A percentile compares a stretch with the other conserved stretches of the same genome.
Conservation (phyloP, 2,113 vertebrate genomes). For the Oenanthe oenanthe region DNA sequence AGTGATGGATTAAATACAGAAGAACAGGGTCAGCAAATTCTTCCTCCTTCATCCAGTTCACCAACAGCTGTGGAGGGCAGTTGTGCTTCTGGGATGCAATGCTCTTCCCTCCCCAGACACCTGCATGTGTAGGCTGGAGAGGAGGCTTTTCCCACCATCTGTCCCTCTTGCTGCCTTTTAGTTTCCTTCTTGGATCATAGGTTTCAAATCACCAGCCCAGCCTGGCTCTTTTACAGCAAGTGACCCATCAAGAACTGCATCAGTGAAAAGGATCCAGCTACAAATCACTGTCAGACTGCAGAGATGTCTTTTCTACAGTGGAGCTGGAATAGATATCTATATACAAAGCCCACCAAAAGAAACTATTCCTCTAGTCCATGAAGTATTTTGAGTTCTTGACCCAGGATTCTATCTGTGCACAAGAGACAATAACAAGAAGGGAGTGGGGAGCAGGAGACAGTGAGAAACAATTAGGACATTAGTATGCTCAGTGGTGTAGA, state of each 20-base stretch:
- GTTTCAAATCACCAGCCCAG: background rate
- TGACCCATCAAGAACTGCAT: background rate
- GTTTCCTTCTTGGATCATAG: background rate
- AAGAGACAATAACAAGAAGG: background rate
- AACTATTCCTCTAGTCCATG: background rate
- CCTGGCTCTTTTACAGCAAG: background rate
- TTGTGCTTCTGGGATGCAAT: background rate
- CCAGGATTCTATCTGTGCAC: background rate
- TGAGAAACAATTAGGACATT: background rate
- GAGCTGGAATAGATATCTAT: background rate
- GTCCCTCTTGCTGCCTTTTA: background rate
- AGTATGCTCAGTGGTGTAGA: background rate
- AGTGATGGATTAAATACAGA: background rate
- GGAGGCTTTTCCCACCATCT: background rate
- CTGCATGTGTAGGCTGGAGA: background rate
- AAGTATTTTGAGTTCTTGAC: conserved; percentile 15
- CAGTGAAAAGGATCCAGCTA: background rate
- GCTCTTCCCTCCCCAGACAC: background rate
- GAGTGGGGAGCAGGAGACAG: background rate
- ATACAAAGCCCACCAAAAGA: background rate
- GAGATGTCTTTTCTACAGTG: background rate
- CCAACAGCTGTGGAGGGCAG: background rate
- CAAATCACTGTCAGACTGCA: conserved; percentile 30
- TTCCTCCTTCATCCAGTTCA: background rate
- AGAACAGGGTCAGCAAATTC: background rate